These are phyloP conservation scores for Artemia franciscana DNA, from an alignment of 1,140 invertebrate species.

Conservation along the genomic window DNA sequence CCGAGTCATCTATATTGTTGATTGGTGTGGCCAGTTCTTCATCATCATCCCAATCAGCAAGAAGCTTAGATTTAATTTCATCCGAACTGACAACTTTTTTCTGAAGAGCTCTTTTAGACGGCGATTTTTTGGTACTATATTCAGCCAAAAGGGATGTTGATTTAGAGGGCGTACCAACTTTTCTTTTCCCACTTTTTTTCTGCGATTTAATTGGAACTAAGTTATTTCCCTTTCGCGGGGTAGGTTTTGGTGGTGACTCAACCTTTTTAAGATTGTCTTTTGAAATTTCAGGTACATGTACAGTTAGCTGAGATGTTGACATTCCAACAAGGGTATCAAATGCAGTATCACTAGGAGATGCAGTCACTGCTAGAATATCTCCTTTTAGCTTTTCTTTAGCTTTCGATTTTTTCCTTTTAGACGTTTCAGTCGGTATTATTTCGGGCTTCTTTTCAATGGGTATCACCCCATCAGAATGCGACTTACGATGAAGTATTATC, in stretches of 20 bases:
- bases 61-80: not conserved
- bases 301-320: not conserved
- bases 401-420: not conserved
- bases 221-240: not conserved
- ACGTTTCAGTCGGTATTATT: not conserved
- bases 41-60: not conserved
- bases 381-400: not conserved
- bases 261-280: not conserved
- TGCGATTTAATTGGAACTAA: not conserved
- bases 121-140: not conserved
- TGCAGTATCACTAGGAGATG: not conserved
- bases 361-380: not conserved
- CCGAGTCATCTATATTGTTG: not conserved
- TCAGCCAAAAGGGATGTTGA: not conserved
- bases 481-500: not conserved
- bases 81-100: not conserved
- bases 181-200: not conserved
- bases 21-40: not conserved
- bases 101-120: not conserved
- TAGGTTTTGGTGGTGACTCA: too few species aligned
- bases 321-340: not conserved
- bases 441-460: not conserved
- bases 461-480: not conserved
- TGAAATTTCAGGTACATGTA: not conserved
- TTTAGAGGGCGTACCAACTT: not conserved